Evolutionary conservation across 2,797 vertebrate genomes (phyloP).

Genomic region (Chlorospingus flavigularis): DNA sequence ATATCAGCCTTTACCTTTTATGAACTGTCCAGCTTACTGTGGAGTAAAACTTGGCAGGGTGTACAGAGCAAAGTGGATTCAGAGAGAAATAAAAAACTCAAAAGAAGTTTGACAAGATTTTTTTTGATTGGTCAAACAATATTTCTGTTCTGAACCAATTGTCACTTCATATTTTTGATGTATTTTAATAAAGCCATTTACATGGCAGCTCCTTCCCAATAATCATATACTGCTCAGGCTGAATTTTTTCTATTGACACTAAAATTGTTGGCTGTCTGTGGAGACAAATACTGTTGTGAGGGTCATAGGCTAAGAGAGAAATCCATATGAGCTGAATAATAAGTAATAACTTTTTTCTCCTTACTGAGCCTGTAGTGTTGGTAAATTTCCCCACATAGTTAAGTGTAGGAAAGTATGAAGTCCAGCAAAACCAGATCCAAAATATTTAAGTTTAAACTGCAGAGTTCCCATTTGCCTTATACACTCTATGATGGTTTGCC

Average conservation of each 20-base stretch:
- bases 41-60: not conserved
- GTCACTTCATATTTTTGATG: not conserved
- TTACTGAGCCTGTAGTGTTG: not conserved
- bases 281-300: not conserved
- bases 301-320: not conserved
- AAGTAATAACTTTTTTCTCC: not conserved
- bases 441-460: not conserved
- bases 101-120: not conserved
- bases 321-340: not conserved
- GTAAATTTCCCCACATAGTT: not conserved
- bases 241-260: not conserved
- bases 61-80: not conserved
- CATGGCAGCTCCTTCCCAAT: not conserved
- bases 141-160: not conserved
- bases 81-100: not conserved
- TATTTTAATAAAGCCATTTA: not conserved
- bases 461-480: not conserved
- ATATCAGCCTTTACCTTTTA: accelerated
- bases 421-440: not conserved
- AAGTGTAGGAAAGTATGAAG: not conserved
- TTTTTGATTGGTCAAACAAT: not conserved
- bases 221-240: not conserved
- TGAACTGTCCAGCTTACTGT: not conserved
- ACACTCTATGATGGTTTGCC: not conserved
- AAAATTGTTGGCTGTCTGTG: not conserved